phyloP scores from a whole-genome alignment of 30 jellyfish, hydroid and myxozoan species.

The Aurelia aurita complex sp. Pacific region DNA sequence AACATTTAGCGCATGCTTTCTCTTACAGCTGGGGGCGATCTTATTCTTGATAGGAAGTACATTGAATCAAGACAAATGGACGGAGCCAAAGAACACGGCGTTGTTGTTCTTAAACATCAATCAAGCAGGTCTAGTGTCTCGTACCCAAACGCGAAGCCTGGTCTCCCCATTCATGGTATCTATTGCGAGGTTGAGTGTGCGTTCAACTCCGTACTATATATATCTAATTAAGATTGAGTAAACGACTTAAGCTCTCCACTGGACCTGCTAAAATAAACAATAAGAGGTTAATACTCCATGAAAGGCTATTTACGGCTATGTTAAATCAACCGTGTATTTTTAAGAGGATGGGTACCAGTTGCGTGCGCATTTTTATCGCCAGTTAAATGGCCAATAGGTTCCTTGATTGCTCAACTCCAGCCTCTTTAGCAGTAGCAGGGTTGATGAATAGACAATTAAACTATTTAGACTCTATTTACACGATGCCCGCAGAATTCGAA shows the following conservation, averaged over 20 bases:
- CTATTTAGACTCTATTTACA: too few relatives aligned
- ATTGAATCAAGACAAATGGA: not conserved
- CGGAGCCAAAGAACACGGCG: not conserved
- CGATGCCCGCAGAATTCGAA: too few relatives aligned
- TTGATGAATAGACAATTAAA: too few relatives aligned
- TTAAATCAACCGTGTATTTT: too few relatives aligned
- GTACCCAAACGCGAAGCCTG: not conserved
- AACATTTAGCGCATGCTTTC: too few relatives aligned
- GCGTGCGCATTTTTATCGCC: too few relatives aligned
- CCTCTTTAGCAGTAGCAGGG: too few relatives aligned
- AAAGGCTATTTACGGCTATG: conserved; percentile 2
- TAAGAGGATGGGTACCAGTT: too few relatives aligned
- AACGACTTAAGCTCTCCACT: conserved; percentile 26
- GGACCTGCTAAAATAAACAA: conserved; percentile 59
- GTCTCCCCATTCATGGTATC: conserved; percentile 46
- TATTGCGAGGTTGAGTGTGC: conserved; percentile 5
- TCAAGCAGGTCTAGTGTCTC: conserved; percentile 3
- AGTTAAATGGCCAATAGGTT: too few relatives aligned
- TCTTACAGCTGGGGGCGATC: too few relatives aligned
- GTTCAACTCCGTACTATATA: conserved; percentile 13
- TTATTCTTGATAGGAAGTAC: not conserved
- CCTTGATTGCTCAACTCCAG: too few relatives aligned
- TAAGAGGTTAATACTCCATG: conserved; percentile 27
- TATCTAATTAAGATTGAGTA: conserved; percentile 44
- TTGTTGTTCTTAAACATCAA: not conserved